Evolutionary conservation across 2,888 invertebrate species (phyloP), one percentile per base, ranked within the genome.

Genomic region (Neoscelio sp.): DNA sequence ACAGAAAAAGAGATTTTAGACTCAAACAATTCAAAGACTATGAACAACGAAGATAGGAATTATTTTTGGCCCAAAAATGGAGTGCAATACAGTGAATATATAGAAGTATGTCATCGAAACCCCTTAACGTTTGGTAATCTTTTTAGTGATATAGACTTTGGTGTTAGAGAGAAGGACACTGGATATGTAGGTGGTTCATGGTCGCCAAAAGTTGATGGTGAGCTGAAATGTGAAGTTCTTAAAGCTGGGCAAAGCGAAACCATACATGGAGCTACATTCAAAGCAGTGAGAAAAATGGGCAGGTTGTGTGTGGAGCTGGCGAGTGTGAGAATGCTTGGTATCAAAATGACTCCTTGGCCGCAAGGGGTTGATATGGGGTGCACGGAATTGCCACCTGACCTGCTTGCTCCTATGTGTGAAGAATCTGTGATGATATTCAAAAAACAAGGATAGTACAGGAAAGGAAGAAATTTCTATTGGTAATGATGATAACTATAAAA

Each of bases 401-500:
- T 50, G 40, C 48, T 64, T 64, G 64, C 64, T 64, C 64, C 64
- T 64, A 64, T 64, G 64, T 64, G 64, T 64, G 64, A 64, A 64
- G 23, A 64, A 64, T 64, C 64, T 64, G 64, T 64, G 64, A 64
- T 64, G 50, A 50, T 64, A 10, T 64, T 64, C 64, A 64, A 64
- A 58, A n/a, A 42, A 42, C 18, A 42, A 42, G 30, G 64, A 64
- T 48, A 50, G 64, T 64, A 64, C 64, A 58, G 38, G 56, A 18
- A 52, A 35, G 38, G 38, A 26, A 7, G 64, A 64, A 38, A 35
- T 50, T 50, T 2, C 2, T 62, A n/a, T 35, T 30, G 46, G 46
- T 48, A 62, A 48, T 7, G 62, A 62, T 15, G 35, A 62, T 30
- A 46, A 62, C 46, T 62, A 62, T 35, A 62, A 62, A 62, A 62